Evolutionary conservation across 2,797 vertebrate genomes (phyloP).

Genomic region (Borostomias antarcticus): DNA sequence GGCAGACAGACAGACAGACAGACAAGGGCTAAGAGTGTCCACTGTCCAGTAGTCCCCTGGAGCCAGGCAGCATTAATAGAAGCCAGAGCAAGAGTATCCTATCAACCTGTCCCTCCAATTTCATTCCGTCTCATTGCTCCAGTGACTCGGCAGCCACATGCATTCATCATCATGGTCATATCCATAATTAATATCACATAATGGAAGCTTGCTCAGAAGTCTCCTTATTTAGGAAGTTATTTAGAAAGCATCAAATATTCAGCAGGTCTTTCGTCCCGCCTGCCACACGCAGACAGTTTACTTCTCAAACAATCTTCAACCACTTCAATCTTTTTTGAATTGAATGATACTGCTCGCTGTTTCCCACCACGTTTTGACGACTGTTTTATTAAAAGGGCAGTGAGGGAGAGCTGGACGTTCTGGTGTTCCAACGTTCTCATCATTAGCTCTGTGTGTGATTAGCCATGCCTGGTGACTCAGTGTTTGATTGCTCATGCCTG

Average conservation of each 20-base stretch:
- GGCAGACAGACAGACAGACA: no score
- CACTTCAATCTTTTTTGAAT: no score
- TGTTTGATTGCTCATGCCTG: no score
- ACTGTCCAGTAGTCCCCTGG: conserved; percentile 36
- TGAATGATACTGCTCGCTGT: no score
- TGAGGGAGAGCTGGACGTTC: background rate
- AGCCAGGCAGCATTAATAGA: conserved; percentile 37
- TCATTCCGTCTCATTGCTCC: conserved; percentile 22
- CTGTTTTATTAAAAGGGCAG: background rate
- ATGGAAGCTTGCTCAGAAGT: background rate
- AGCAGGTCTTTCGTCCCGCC: background rate
- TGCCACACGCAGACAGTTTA: no score
- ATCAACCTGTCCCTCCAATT: conserved; percentile 13
- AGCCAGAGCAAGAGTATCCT: conserved; percentile 19
- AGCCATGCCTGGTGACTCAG: background rate
- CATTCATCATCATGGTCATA: background rate
- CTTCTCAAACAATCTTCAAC: no score
- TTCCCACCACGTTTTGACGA: background rate
- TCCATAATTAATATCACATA: background rate
- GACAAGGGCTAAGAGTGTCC: background rate
- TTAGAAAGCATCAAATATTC: background rate
- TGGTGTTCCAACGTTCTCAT: conserved; percentile 19
- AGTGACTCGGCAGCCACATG: conserved; percentile 21
- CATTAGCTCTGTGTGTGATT: background rate
- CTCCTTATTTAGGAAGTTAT: background rate